phyloP scores from a whole-genome alignment of 1,140 invertebrate species.

The Drosophila baimaii region DNA sequence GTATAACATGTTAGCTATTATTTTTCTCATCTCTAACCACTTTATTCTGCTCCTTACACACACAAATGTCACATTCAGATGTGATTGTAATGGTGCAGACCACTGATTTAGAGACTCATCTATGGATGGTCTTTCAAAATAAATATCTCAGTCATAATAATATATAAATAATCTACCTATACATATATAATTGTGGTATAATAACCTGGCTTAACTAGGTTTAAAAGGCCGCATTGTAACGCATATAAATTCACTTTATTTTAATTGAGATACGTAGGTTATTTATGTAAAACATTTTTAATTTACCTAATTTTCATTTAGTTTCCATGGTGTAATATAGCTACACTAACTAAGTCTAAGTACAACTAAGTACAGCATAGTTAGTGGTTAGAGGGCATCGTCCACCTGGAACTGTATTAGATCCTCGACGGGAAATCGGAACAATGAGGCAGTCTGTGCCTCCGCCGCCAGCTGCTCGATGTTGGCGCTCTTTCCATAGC shows the following conservation, averaged over 20 bases:
- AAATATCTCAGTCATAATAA: too few species aligned
- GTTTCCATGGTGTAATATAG: neutral
- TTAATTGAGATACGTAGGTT: constrained; percentile 9
- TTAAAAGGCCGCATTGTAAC: too few species aligned
- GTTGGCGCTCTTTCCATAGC: constrained; percentile 57
- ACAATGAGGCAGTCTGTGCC: constrained; percentile 77
- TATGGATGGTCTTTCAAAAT: too few species aligned
- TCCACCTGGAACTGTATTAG: constrained; percentile 82
- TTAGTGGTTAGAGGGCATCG: constrained; percentile 65
- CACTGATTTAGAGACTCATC: too few species aligned
- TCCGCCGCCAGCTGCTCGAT: constrained; percentile 77
- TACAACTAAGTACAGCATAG: constrained; percentile 35
- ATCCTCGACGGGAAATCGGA: constrained; percentile 81
- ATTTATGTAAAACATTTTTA: constrained; percentile 15
- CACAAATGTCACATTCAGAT: too few species aligned
- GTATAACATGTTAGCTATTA: too few species aligned
- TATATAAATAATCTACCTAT: too few species aligned
- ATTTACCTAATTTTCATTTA: constrained; percentile 16
- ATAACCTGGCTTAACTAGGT: too few species aligned
- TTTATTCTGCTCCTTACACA: too few species aligned
- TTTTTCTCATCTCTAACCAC: too few species aligned
- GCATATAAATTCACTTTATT: neutral
- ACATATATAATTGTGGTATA: too few species aligned
- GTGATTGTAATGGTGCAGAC: too few species aligned
- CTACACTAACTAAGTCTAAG: constrained; percentile 33